A percentile compares a stretch with the other conserved stretches of the same genome.
These are phyloP conservation scores for Chymomyza fuscimana DNA, from an alignment of 2,888 invertebrate genomes.

Conservation along the genomic window DNA sequence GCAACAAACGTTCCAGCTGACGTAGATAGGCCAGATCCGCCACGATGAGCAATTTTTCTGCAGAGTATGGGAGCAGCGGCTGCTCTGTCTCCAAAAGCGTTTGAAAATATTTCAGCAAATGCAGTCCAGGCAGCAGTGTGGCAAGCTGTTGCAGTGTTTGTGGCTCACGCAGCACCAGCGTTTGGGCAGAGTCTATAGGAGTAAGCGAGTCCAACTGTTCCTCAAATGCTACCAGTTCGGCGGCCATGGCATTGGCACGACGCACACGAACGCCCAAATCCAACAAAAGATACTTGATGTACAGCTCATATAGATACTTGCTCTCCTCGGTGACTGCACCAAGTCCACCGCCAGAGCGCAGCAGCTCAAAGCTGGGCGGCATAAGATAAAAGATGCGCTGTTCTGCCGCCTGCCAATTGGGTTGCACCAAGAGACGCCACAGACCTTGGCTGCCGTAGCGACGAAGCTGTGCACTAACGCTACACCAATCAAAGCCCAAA, in stretches of 20 bases:
- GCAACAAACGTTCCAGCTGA: conserved; percentile 47
- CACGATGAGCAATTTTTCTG: conserved; percentile 60
- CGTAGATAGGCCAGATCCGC: conserved; percentile 58
- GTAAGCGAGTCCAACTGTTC: conserved; percentile 47
- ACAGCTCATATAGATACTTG: conserved; percentile 68
- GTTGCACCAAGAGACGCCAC: conserved; percentile 64
- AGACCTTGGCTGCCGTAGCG: conserved; percentile 68
- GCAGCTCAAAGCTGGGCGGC: conserved; percentile 60
- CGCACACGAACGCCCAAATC: conserved; percentile 71
- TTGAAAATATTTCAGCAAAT: conserved; percentile 60
- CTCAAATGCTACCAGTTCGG: conserved; percentile 68
- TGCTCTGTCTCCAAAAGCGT: conserved; percentile 48
- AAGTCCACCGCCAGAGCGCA: conserved; percentile 33
- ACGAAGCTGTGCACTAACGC: conserved; percentile 66
- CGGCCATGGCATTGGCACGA: conserved; percentile 61
- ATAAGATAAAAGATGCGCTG: conserved; percentile 71
- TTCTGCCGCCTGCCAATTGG: conserved; percentile 75
- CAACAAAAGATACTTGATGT: conserved; percentile 71
- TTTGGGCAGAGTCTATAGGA: conserved; percentile 20
- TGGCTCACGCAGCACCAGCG: conserved; percentile 63
- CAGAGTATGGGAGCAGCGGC: conserved; percentile 23
- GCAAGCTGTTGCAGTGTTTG: conserved; percentile 53
- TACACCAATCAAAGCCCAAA: conserved; percentile 60
- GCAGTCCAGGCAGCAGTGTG: conserved; percentile 51
- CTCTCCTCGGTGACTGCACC: conserved; percentile 46